Evolutionary conservation across 2,797 vertebrate species (phyloP), one percentile per base, ranked within the genome.

Genomic region (Sylvia borin): DNA sequence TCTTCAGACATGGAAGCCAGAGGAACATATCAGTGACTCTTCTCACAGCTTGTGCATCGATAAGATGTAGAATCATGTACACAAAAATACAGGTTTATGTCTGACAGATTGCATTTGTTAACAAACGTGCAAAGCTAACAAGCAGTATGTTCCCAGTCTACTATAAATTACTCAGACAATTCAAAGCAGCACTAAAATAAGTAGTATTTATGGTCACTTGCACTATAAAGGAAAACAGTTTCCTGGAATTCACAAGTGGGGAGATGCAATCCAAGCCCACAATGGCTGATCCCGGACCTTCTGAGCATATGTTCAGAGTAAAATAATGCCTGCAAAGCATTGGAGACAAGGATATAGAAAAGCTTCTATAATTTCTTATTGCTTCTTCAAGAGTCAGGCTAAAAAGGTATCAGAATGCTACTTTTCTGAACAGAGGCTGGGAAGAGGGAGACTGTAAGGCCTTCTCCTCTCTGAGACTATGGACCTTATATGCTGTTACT

Each of bases 181-280:
- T 80, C 58, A 95, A 96, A 83, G 76, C 36, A 88, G 48, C 29
- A 57, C 55, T 90, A 92, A 92, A 95, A 96, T 67, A 87, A 93
- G 48, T 34, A 81, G 3, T 43, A 89, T 77, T 96, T 93, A 70
- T 95, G 85, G 93, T 86, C 80, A 92, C 55, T 93, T 85, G 88
- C 20, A n/a, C 55, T 73, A 68, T 70, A 88, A 88, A 94, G 58
- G 70, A 95, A 77, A 81, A 68, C 29, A 65, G 66, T 74, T 95
- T 88, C 76, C 93, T 90, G 73, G 82, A 94, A 92, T 72, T 92
- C 79, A 38, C 43, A 66, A 94, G 73, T 2, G 2, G 51, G 70
- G 47, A 81, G 55, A 55, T 84, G 53, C n/a, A 70, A 66, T 70
- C 51, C 85, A 93, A 84, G 50, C 67, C 77, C 80, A 71, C 80